Conservation (phyloP, 2,113 vertebrate species). For the Rhodinocichla rosea region DNA sequence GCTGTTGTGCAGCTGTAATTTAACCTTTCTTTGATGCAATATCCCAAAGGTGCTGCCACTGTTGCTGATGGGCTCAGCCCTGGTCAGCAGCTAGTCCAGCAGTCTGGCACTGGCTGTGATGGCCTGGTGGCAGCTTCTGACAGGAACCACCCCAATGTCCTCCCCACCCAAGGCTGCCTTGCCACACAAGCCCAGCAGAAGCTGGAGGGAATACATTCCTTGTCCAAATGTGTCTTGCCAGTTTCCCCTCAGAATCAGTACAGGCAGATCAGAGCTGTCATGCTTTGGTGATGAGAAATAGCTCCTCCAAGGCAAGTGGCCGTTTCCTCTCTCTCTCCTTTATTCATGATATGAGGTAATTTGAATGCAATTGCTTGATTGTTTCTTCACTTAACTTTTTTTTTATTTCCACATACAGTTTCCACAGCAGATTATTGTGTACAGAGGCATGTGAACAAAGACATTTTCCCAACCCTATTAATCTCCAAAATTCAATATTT, state of each 20-base stretch:
- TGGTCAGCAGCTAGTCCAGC: accelerated
- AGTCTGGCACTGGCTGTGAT: background rate
- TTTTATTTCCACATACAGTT: background rate
- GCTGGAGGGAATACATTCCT: background rate
- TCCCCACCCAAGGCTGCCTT: background rate
- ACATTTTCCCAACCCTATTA: accelerated
- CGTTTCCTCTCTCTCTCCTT: background rate
- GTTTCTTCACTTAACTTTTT: background rate
- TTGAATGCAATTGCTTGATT: background rate
- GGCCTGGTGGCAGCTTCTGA: background rate
- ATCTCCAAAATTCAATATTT: background rate
- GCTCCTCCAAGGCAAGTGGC: background rate
- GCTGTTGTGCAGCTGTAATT: background rate
- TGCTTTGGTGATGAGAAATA: background rate
- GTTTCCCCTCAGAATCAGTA: background rate
- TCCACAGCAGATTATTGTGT: background rate
- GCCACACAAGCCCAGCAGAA: background rate
- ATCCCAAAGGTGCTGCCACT: background rate
- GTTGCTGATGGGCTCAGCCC: no score
- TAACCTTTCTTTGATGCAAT: background rate
- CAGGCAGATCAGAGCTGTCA: background rate
- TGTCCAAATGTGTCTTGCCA: background rate
- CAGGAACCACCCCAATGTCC: background rate
- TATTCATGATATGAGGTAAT: background rate
- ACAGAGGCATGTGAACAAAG: background rate